These are phyloP conservation scores for Pelvicachromis taeniatus DNA, from an alignment of 2,113 vertebrate species.

Conservation along the genomic window DNA sequence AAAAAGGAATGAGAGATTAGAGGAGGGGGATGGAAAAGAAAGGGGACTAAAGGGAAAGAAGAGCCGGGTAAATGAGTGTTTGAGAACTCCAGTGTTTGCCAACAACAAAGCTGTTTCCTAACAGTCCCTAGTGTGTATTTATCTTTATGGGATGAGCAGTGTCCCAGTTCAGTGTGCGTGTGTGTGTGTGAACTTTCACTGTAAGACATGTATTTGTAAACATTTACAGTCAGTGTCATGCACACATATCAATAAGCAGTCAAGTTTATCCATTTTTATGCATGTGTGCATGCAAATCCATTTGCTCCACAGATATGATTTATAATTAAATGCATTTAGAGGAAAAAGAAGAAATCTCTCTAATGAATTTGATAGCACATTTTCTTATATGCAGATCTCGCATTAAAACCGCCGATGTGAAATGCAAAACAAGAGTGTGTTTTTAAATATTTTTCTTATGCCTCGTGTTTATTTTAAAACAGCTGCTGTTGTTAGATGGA, in stretches of 20 bases:
- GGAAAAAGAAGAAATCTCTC: neutral
- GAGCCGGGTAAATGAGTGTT: constrained; percentile 5
- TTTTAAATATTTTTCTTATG: neutral
- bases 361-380: neutral
- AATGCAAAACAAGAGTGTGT: neutral
- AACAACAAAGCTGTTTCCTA: constrained; percentile 42
- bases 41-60: neutral
- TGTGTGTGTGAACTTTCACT: neutral
- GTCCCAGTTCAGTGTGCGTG: neutral
- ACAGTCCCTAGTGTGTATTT: neutral
- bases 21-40: neutral
- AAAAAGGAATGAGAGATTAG: constrained; percentile 11
- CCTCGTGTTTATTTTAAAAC: neutral
- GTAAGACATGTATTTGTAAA: neutral
- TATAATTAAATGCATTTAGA: neutral
- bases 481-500: neutral
- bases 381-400: neutral
- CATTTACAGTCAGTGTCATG: neutral
- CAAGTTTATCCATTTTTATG: neutral
- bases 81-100: constrained; percentile 22
- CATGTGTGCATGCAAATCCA: neutral
- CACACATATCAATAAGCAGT: neutral
- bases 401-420: neutral
- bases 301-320: neutral
- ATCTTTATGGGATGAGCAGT: neutral